phyloP scores from a whole-genome alignment of 2,888 invertebrate species.

The Cephus pygmeus region DNA sequence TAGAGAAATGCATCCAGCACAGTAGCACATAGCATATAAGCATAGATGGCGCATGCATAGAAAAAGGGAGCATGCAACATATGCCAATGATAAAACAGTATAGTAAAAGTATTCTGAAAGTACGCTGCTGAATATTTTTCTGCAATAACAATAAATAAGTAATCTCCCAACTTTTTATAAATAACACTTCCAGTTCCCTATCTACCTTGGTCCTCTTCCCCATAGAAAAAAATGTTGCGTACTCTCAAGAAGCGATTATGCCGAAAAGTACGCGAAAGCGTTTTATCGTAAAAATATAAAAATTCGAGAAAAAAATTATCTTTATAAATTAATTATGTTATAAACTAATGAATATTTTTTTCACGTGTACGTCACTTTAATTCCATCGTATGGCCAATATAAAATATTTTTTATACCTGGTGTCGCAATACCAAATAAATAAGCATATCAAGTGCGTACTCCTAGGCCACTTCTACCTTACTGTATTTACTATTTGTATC shows the following conservation, averaged over 20 bases:
- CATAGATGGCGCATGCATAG: background rate
- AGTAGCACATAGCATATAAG: background rate
- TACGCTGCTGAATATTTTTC: background rate
- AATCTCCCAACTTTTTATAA: background rate
- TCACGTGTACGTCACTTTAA: too few species aligned
- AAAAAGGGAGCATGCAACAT: background rate
- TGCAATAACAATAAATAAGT: background rate
- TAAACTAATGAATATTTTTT: background rate
- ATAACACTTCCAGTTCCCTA: background rate
- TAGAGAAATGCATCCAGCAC: background rate
- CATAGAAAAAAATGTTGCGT: background rate
- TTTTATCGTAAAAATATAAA: too few species aligned
- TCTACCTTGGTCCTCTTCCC: background rate
- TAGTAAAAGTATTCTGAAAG: background rate
- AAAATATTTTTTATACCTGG: too few species aligned
- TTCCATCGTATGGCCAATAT: too few species aligned
- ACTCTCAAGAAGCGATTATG: background rate
- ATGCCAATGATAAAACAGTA: background rate
- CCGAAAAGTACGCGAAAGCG: too few species aligned
- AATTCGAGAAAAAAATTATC: too few species aligned
- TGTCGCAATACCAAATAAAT: background rate
- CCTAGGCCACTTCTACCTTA: background rate
- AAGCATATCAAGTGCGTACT: background rate
- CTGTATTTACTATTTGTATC: background rate
- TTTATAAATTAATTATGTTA: too few species aligned